Conservation (phyloP, 2,113 vertebrate genomes). For the Rhinogobius similis region DNA sequence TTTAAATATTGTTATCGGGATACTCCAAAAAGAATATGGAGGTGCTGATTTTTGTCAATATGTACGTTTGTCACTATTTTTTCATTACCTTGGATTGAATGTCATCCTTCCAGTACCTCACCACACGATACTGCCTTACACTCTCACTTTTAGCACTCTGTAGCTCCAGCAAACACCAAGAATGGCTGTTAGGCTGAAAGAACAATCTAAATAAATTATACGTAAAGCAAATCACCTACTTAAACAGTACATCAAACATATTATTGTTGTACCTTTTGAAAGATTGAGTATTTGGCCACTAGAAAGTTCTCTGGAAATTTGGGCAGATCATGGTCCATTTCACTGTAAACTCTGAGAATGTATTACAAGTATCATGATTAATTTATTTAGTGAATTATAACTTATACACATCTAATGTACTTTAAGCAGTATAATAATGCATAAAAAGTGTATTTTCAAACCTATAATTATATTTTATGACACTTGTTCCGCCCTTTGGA, state of each 20-base stretch:
- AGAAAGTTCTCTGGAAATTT: constrained; percentile 77
- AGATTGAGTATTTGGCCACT: constrained; percentile 83
- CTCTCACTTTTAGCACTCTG: constrained; percentile 63
- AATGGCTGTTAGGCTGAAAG: constrained; percentile 32
- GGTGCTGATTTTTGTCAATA: too few species aligned
- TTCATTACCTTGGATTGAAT: constrained; percentile 7
- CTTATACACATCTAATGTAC: background rate
- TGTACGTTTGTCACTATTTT: background rate
- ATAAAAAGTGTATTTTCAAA: constrained; percentile 17
- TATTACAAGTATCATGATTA: background rate
- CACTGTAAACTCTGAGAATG: constrained; percentile 67
- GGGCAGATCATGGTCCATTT: constrained; percentile 58
- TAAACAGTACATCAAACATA: background rate
- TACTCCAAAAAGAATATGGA: too few species aligned
- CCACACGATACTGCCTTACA: constrained; percentile 68
- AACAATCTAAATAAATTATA: background rate
- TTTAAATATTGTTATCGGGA: too few species aligned
- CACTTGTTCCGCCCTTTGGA: too few species aligned
- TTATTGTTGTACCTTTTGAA: constrained; percentile 74
- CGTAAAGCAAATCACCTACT: background rate
- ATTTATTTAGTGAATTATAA: background rate
- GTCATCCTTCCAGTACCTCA: constrained; percentile 45
- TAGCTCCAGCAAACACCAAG: constrained; percentile 76
- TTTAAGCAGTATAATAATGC: background rate
- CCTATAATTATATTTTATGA: constrained; percentile 53